A percentile compares a stretch with the other conserved stretches of the same genome.
These are phyloP conservation scores for Upupa epops DNA, from an alignment of 2,113 vertebrate species.

Conservation along the genomic window DNA sequence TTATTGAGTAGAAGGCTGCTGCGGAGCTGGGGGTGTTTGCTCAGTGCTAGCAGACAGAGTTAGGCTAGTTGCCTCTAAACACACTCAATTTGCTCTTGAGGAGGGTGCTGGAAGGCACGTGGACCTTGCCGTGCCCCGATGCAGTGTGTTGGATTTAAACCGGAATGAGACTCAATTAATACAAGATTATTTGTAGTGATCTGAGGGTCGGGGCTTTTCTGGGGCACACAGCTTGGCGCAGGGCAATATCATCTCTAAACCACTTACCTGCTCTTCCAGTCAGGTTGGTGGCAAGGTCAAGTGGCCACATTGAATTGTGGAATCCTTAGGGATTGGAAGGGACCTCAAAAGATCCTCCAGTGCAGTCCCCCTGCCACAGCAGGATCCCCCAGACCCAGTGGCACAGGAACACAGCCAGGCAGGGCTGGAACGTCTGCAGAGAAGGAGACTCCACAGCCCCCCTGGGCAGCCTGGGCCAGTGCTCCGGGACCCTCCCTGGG, in stretches of 20 bases:
- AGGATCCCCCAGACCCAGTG: no score
- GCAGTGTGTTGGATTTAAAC: slow-evolving; percentile 7
- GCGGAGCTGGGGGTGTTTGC: neutral
- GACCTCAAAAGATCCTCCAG: no score
- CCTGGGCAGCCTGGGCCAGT: no score
- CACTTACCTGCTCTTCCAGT: no score
- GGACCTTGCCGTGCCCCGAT: slow-evolving; percentile 15
- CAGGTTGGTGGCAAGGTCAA: neutral
- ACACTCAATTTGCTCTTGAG: neutral
- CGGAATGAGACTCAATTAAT: slow-evolving; percentile 10
- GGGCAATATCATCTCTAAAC: no score
- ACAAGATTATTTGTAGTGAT: slow-evolving; percentile 17
- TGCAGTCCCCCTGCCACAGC: no score
- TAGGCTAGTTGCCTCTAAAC: neutral
- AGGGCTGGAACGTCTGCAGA: no score
- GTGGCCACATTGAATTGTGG: neutral
- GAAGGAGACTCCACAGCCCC: no score
- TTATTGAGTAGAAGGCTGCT: neutral
- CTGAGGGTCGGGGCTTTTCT: neutral
- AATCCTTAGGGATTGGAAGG: no score
- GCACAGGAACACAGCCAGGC: no score
- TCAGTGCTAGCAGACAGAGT: neutral
- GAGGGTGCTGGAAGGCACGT: neutral
- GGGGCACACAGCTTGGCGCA: neutral
- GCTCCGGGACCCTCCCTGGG: no score